phyloP scores from a whole-genome alignment of 2,113 vertebrate species.

The Propithecus coquereli region DNA sequence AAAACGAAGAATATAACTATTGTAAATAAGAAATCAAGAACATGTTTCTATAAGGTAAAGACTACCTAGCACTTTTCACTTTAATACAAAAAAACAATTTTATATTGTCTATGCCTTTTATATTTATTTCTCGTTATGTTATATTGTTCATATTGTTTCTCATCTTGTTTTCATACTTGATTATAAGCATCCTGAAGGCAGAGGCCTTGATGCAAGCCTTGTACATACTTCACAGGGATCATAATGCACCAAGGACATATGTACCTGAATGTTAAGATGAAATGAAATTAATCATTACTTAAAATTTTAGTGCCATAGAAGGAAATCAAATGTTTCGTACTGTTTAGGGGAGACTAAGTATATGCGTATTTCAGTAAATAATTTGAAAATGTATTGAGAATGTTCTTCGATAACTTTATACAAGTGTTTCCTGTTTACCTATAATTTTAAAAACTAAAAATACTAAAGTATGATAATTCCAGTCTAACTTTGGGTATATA shows the following conservation, averaged over 20 bases:
- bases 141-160: neutral
- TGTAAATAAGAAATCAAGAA: neutral
- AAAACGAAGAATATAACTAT: neutral
- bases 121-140: neutral
- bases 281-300: neutral
- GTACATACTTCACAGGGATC: neutral
- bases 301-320: neutral
- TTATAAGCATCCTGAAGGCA: neutral
- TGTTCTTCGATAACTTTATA: neutral
- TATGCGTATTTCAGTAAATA: constrained; percentile 20
- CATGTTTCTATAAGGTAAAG: constrained; percentile 1
- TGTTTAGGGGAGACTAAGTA: constrained; percentile 27
- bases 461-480: neutral
- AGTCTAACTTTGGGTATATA: neutral
- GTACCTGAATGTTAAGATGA: neutral
- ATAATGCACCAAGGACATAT: neutral
- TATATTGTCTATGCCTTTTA: neutral
- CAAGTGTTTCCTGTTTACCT: constrained; percentile 10
- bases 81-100: constrained; percentile 23
- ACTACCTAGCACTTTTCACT: neutral
- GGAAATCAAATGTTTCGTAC: neutral
- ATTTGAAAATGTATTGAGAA: constrained; percentile 26
- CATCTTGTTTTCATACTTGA: neutral
- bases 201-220: neutral
- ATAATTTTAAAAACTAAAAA: constrained; percentile 32